Evolutionary conservation across 1,140 invertebrate genomes (phyloP).

Genomic region (Aradophagus sp.): DNA sequence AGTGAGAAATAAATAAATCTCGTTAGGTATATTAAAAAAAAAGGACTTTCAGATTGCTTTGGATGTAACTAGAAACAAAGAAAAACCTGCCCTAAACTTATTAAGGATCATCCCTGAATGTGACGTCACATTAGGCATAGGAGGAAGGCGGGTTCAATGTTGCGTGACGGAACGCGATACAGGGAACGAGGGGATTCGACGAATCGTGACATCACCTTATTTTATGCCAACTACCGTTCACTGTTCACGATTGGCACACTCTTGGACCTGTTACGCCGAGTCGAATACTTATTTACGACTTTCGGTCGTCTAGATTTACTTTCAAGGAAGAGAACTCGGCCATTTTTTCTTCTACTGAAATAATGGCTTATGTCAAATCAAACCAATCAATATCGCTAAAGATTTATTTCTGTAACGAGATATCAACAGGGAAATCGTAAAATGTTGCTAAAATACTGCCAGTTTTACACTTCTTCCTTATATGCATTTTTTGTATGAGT

Average conservation of each 20-base stretch:
- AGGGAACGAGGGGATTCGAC: slow-evolving; percentile 20
- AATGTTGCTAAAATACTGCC: no score
- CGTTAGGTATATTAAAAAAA: not conserved
- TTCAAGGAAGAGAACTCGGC: slow-evolving; percentile 2
- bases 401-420: no score
- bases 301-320: slow-evolving; percentile 18
- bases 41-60: slow-evolving; percentile 1
- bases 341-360: no score
- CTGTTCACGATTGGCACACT: slow-evolving; percentile 47
- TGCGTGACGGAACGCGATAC: slow-evolving; percentile 38
- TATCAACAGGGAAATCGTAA: no score
- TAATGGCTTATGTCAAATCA: no score
- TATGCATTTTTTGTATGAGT: no score
- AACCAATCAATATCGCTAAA: no score
- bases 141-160: slow-evolving; percentile 32
- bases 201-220: slow-evolving; percentile 54
- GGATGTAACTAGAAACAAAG: slow-evolving; percentile 20
- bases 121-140: slow-evolving; percentile 28
- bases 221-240: slow-evolving; percentile 43
- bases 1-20: no score
- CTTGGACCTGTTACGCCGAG: slow-evolving; percentile 35
- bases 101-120: slow-evolving; percentile 39
- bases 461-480: no score
- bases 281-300: slow-evolving; percentile 40
- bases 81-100: slow-evolving; percentile 36